phyloP scores from a whole-genome alignment of 1,140 invertebrate species.

The Heliconius melpomene region DNA sequence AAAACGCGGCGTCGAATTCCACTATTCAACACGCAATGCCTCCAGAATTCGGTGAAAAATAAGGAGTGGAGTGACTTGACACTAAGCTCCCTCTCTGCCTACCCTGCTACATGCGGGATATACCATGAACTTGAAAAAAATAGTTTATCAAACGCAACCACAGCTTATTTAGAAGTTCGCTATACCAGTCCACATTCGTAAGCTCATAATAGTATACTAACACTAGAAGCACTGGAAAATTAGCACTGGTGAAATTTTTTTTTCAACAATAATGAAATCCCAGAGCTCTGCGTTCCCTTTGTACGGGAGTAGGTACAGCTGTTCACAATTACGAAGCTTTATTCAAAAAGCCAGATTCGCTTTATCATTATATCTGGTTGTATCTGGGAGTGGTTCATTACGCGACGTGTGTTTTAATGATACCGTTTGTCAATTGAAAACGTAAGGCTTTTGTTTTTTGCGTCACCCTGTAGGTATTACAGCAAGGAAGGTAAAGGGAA shows the following conservation, averaged over 20 bases:
- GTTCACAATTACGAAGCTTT: slow-evolving; percentile 69
- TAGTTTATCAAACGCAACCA: slow-evolving; percentile 15
- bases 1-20: no score
- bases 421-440: slow-evolving; percentile 35
- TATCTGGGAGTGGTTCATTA: slow-evolving; percentile 64
- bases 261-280: slow-evolving; percentile 68
- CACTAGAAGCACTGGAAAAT: slow-evolving; percentile 59
- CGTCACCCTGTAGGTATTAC: no score
- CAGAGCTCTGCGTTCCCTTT: slow-evolving; percentile 57
- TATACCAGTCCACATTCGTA: slow-evolving; percentile 37
- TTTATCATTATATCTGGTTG: slow-evolving; percentile 38
- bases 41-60: no score
- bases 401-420: slow-evolving; percentile 52
- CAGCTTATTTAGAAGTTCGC: slow-evolving; percentile 28
- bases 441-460: slow-evolving; percentile 22
- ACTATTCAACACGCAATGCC: no score
- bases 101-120: no score
- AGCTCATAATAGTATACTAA: slow-evolving; percentile 62
- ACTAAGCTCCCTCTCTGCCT: no score
- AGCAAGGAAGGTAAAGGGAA: no score
- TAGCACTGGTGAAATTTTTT: slow-evolving; percentile 67
- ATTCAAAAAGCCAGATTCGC: slow-evolving; percentile 62
- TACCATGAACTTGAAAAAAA: no score
- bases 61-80: no score
- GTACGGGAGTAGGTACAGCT: slow-evolving; percentile 52